These are phyloP conservation scores for Aricia agestis DNA, from an alignment of 1,140 invertebrate species.

Conservation along the genomic window DNA sequence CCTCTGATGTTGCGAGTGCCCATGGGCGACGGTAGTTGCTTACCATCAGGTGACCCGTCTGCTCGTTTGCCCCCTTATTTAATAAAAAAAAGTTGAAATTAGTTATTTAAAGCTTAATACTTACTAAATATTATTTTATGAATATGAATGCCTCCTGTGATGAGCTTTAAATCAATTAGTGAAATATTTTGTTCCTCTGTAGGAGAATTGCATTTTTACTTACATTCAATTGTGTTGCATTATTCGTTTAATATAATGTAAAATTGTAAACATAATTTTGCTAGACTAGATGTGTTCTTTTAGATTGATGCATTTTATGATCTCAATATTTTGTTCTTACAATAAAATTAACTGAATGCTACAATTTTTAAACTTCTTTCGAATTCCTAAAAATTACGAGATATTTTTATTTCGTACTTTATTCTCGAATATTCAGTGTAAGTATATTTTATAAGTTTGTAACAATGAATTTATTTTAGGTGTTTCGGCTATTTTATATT, in stretches of 20 bases:
- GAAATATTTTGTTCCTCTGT: neutral
- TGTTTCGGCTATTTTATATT: conserved; percentile 5
- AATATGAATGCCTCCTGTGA: neutral
- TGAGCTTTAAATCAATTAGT: neutral
- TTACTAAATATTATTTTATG: neutral
- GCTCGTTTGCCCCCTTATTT: too few species aligned
- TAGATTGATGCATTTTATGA: conserved; percentile 17
- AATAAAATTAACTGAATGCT: conserved; percentile 16
- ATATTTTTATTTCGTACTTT: neutral
- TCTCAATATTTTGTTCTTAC: conserved; percentile 20
- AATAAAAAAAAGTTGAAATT: too few species aligned
- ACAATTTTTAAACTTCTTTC: neutral
- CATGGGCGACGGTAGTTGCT: too few species aligned
- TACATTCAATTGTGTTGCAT: neutral
- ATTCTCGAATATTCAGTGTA: neutral
- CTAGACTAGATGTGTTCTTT: conserved; percentile 5
- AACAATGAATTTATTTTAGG: neutral
- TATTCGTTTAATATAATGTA: neutral
- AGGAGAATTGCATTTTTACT: neutral
- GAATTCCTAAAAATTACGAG: neutral
- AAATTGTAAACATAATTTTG: neutral
- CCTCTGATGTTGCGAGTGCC: too few species aligned
- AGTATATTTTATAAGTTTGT: neutral
- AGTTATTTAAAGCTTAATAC: neutral
- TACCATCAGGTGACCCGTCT: too few species aligned